Base-by-base conservation (phyloP, 2,888 invertebrate species). In the Lymantria monacha region DNA sequence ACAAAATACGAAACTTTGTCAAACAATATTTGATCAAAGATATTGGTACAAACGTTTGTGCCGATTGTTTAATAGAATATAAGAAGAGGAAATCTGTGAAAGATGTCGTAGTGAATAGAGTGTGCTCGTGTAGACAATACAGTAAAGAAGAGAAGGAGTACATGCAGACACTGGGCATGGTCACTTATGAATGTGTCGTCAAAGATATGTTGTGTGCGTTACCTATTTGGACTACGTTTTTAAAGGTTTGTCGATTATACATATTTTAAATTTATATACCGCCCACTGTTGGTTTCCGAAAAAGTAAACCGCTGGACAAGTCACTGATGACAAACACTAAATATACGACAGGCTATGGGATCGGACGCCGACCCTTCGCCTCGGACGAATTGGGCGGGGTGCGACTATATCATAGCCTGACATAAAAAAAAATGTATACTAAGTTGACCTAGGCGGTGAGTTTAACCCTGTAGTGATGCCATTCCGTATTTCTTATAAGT, bases 131-230 rank as follows among this genome's bases (percentile, higher is more conserved):
- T 44, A 61, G 89, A 37, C 70, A 69, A 43, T 81, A 83, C 46
- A 81, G 83, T 7, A 72, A 72, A 12, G 83, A 84, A n/a, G 93
- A 94, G 69, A 74, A 70, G 33, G 87, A 89, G 49, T 89, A 94
- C 51, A 86, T 92, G 48, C 94, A 95, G 66, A 88, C 92, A 7
- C 79, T 96, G 46, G 93, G 93, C 42, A 92, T 94, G 80, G 91
- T 95, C 14, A 94, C 96, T 7, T 96, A 96, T 70, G 96, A 97
- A 76, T 96, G 96, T 48, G 94, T 96, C 0, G 94, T 95, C 1
- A 94, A 94, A 69, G 97, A 97, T 79, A 95, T 96, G 70, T 85
- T 96, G 68, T 94, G 94, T 71, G 93, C 95, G 13, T 79, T 97
- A 60, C 95, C 96, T 0, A 92, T 95, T 45, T 95, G 96, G 92